Evolutionary conservation across 2,113 vertebrate genomes (phyloP).

Genomic region (Cranoglanis bouderius): DNA sequence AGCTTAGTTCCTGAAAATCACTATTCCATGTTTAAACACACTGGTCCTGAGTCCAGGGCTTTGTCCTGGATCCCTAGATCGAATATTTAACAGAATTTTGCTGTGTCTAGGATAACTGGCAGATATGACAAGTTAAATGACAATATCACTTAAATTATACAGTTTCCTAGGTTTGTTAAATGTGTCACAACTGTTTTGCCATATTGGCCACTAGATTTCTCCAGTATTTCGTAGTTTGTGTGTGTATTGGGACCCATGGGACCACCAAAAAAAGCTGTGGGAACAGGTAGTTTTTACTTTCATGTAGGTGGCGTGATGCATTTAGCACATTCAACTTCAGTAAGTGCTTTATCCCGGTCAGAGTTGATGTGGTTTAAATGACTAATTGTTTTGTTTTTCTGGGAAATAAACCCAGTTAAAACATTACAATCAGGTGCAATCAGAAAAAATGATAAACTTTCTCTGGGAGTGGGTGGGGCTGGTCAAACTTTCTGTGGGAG

Average conservation of each 20-base stretch:
- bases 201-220: no score
- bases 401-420: neutral
- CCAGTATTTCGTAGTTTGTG: no score
- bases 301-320: no score
- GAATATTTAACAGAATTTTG: neutral
- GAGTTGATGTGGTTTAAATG: neutral
- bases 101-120: neutral
- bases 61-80: neutral
- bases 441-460: neutral
- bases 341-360: neutral
- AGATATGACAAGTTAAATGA: no score
- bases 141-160: no score
- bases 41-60: no score
- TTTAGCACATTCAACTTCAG: no score
- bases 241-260: no score
- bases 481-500: neutral
- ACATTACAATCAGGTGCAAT: neutral
- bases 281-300: no score
- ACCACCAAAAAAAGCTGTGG: no score
- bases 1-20: neutral
- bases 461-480: neutral
- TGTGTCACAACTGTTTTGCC: no score
- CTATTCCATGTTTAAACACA: neutral
- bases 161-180: no score
- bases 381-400: neutral